These are phyloP conservation scores for Antrozous pallidus DNA, from an alignment of 2,797 vertebrate genomes.

Conservation along the genomic window DNA sequence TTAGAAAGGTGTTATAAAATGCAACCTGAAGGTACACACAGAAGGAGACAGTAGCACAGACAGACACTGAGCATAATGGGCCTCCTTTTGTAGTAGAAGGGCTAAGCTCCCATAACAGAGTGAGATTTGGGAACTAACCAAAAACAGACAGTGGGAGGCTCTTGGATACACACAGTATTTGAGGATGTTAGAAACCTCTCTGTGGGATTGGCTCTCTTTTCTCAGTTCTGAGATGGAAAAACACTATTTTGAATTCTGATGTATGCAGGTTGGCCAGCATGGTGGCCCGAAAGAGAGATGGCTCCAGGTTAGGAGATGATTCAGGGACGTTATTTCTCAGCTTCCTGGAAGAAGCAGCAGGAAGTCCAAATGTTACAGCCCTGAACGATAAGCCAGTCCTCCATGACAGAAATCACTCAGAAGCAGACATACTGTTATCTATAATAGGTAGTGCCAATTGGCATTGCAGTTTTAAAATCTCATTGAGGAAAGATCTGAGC, in stretches of 20 bases:
- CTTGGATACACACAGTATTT: not conserved
- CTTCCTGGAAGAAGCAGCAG: not conserved
- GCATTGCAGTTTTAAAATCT: not conserved
- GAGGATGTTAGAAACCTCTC: not conserved
- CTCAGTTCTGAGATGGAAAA: not conserved
- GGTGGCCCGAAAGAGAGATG: not conserved
- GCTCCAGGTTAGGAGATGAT: not conserved
- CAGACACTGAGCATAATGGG: not conserved
- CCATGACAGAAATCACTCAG: conserved; percentile 28
- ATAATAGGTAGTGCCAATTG: not conserved
- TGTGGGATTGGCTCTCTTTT: not conserved
- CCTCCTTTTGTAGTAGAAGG: not conserved
- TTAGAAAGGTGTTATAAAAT: not conserved
- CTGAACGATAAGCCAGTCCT: not conserved
- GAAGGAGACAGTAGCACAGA: not conserved
- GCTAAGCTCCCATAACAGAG: not conserved
- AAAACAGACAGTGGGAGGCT: not conserved
- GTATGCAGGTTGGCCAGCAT: not conserved
- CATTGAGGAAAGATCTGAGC: not conserved
- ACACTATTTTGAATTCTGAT: not conserved
- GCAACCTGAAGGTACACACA: not conserved
- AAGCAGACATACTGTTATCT: not conserved
- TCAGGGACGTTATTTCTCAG: not conserved
- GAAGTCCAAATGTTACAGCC: not conserved
- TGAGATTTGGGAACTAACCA: not conserved